These are phyloP conservation scores for Camptogramma bilineatum DNA, from an alignment of 2,888 invertebrate genomes.

Conservation along the genomic window DNA sequence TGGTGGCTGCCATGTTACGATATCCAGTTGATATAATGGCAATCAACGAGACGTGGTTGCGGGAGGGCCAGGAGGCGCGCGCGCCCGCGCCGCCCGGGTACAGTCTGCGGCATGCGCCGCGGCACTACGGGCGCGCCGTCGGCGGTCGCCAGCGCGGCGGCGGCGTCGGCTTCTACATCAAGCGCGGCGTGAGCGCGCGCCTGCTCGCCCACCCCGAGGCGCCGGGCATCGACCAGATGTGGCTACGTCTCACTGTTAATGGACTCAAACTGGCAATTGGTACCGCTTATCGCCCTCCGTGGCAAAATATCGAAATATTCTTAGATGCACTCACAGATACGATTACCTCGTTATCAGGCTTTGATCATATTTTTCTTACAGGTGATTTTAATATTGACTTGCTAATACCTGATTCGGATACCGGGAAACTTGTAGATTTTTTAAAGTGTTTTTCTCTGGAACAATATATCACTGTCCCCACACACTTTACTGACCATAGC, in stretches of 20 bases:
- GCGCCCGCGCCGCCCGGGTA: background rate
- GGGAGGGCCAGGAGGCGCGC: constrained; percentile 2
- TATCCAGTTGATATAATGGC: constrained; percentile 14
- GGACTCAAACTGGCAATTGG: background rate
- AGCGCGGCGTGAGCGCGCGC: constrained; percentile 1
- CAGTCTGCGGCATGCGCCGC: no score
- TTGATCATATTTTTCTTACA: background rate
- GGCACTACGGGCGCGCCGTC: background rate
- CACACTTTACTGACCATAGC: constrained; percentile 7
- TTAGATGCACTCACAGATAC: background rate
- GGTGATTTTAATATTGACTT: constrained; percentile 2
- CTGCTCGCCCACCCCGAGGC: background rate
- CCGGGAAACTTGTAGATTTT: background rate
- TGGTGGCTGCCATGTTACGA: background rate
- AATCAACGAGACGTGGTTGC: constrained; percentile 31
- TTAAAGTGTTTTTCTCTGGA: constrained; percentile 1
- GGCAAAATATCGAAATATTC: background rate
- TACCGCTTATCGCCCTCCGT: background rate
- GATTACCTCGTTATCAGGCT: constrained; percentile 4
- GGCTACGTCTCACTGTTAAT: background rate
- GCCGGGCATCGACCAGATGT: background rate
- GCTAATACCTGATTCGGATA: background rate
- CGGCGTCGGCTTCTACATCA: background rate
- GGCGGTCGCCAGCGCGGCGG: constrained; percentile 2
- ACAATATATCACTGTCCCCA: constrained; percentile 3